Evolutionary conservation across 1,140 invertebrate genomes (phyloP), one percentile per base, ranked within the genome.

Genomic region (Drosophila grimshawi): DNA sequence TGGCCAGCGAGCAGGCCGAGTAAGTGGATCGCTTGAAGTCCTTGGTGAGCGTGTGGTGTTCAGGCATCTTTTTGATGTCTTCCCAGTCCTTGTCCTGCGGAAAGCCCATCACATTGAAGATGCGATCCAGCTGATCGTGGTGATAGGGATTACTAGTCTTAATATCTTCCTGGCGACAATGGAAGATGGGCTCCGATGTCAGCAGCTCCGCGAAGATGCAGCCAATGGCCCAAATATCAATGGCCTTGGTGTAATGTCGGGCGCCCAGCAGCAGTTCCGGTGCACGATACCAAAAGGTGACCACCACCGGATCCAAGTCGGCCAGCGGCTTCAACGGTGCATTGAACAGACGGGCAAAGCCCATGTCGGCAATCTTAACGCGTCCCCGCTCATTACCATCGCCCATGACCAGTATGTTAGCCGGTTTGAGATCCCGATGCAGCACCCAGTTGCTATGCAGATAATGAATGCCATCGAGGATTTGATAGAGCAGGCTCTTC

Each of bases 51-150:
- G 98, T 99, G 35, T 96, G 95, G 95, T 99, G 98, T 93, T 99
- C 99, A 4, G 99, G 99, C 99, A 99, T 99, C 94, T 99, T 99
- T 83, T 97, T 97, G 67, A 99, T 99, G 93, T 99, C 99, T 93
- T 99, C 98, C 99, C 99, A 99, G 91, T 99, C 99, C 93, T 99
- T 99, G 91, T 99, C 98, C 91, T 96, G 94, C 19, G 99, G 99
- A 93, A 99, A 99, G 30, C 99, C 99, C 99, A 99, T 99, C 0
- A 99, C 98, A 94, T 98, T 99, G 93, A 99, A 99, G 93, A 99
- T 99, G 92, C 98, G 95, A 93, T 99, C 98, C 55, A 99, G 93
- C 92, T 99, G 99, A 93, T 99, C 99, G 92, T 99, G 98, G 93
- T 99, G 99, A 93, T 99, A 99, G 4, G 99, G 99, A 95, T 99